phyloP scores from a whole-genome alignment of 2,888 invertebrate genomes.

The Eristalis pertinax region DNA sequence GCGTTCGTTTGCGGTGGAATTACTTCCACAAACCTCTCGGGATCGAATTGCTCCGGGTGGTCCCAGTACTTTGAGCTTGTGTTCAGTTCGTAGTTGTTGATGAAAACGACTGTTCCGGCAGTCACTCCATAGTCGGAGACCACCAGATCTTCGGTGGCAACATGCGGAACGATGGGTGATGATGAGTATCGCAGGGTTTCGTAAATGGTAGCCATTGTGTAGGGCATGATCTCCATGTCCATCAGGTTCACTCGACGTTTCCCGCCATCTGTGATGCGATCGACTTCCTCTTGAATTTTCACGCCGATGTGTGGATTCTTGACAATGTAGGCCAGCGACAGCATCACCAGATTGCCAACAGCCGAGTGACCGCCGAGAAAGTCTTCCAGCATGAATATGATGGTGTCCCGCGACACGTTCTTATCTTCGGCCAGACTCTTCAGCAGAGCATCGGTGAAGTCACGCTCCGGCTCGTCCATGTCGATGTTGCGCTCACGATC shows the following conservation, averaged over 20 bases:
- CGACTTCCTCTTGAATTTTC: slow-evolving; percentile 87
- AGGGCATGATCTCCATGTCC: slow-evolving; percentile 87
- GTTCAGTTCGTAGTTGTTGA: slow-evolving; percentile 92
- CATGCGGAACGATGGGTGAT: slow-evolving; percentile 95
- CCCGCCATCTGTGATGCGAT: slow-evolving; percentile 82
- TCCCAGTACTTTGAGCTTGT: slow-evolving; percentile 88
- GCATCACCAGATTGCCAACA: slow-evolving; percentile 91
- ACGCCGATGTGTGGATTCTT: slow-evolving; percentile 85
- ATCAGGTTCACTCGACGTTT: slow-evolving; percentile 84
- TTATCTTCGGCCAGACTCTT: slow-evolving; percentile 86
- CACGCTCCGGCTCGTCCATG: slow-evolving; percentile 85
- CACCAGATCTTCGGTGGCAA: slow-evolving; percentile 89
- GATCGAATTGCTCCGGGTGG: slow-evolving; percentile 87
- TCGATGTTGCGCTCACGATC: slow-evolving; percentile 81
- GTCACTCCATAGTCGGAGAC: slow-evolving; percentile 88
- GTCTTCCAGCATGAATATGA: slow-evolving; percentile 92
- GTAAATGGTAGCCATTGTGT: slow-evolving; percentile 90
- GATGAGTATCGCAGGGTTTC: slow-evolving; percentile 91
- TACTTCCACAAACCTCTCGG: slow-evolving; percentile 87
- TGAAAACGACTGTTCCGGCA: slow-evolving; percentile 90
- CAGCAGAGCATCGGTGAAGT: slow-evolving; percentile 91
- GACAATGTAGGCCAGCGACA: slow-evolving; percentile 87
- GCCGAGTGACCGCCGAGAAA: slow-evolving; percentile 94
- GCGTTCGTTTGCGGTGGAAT: slow-evolving; percentile 7
- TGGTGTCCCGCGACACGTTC: slow-evolving; percentile 87